These are phyloP conservation scores for Taurulus bubalis DNA, from an alignment of 2,113 vertebrate genomes.

Conservation along the genomic window DNA sequence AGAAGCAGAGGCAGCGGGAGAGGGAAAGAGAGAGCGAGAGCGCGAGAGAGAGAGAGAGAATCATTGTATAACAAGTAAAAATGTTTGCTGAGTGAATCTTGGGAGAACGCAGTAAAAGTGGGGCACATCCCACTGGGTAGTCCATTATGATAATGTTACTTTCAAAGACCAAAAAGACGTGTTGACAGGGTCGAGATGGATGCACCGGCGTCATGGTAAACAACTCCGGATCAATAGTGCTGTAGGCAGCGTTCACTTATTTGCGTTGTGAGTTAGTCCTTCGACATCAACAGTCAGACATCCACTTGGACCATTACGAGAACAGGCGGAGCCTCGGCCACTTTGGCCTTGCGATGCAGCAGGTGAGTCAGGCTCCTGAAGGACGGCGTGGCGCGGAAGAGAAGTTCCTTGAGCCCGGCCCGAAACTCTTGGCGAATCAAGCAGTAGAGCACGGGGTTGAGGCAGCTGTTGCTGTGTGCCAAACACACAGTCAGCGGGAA, in stretches of 20 bases:
- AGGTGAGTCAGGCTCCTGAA: conserved; percentile 74
- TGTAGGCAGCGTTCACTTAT: neutral
- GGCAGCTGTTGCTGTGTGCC: conserved; percentile 88
- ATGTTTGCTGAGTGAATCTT: conserved; percentile 33
- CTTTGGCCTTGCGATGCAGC: conserved; percentile 77
- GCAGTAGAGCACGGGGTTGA: conserved; percentile 88
- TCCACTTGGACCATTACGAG: conserved; percentile 83
- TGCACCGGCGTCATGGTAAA: neutral
- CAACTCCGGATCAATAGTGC: neutral
- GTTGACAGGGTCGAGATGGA: conserved; percentile 8
- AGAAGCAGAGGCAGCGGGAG: conserved; percentile 16
- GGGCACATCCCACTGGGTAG: conserved; percentile 56
- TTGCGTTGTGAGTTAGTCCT: neutral
- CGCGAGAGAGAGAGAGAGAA: neutral
- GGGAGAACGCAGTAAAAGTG: conserved; percentile 45
- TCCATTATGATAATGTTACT: conserved; percentile 37
- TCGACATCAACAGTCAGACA: conserved; percentile 52
- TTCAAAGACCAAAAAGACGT: conserved; percentile 52
- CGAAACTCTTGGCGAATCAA: conserved; percentile 84
- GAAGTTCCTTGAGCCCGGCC: conserved; percentile 82
- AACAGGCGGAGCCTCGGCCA: conserved; percentile 80
- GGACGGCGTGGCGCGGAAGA: conserved; percentile 78
- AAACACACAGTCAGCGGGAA: conserved; percentile 86
- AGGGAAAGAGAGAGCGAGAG: neutral
- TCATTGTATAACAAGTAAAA: conserved; percentile 21